These are phyloP conservation scores for Rhincodon typus DNA, from an alignment of 2,797 vertebrate genomes.

Conservation along the genomic window DNA sequence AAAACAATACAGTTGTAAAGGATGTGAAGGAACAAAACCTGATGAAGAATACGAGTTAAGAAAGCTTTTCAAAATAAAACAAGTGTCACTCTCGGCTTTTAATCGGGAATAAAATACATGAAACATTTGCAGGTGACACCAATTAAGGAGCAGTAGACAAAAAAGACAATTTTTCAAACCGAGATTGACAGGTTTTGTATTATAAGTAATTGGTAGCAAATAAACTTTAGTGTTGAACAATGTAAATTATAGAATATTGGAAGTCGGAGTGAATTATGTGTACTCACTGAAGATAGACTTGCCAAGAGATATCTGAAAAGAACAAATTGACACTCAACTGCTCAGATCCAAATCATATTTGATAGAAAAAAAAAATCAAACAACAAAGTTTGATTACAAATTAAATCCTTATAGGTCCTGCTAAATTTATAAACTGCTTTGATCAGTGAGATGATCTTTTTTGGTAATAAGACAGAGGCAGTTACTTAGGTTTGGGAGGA, in stretches of 20 bases:
- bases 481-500: neutral
- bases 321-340: neutral
- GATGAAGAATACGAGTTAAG: no score
- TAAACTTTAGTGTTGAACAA: neutral
- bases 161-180: neutral
- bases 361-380: neutral
- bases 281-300: neutral
- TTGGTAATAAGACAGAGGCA: neutral
- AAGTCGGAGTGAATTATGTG: neutral
- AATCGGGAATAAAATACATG: no score
- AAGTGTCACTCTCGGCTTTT: no score
- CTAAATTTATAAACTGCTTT: neutral
- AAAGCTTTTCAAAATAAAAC: no score
- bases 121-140: neutral
- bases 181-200: no score
- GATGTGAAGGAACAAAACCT: neutral
- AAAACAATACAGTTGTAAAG: neutral
- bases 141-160: neutral
- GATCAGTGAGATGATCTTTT: neutral
- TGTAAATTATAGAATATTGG: neutral
- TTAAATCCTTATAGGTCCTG: neutral
- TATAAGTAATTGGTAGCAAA: no score
- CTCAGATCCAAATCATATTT: neutral
- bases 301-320: neutral
- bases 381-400: neutral